Conservation (phyloP, 2,797 vertebrate species). For the Danio albolineatus region DNA sequence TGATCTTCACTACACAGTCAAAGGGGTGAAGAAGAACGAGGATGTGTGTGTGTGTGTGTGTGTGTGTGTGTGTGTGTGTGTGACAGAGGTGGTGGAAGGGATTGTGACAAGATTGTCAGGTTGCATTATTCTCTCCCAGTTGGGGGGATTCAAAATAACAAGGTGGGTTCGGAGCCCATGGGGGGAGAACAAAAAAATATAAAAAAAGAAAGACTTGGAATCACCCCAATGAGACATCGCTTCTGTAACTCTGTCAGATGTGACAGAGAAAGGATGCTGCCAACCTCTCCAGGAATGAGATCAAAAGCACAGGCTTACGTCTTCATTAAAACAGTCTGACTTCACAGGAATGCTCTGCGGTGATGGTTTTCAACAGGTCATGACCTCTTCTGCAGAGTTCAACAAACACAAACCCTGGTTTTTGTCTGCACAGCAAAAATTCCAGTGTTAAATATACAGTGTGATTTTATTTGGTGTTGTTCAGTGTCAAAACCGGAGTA, state of each 20-base stretch:
- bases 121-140: slow-evolving; percentile 51
- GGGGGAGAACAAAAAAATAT: slow-evolving; percentile 16
- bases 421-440: no score
- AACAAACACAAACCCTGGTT: not conserved
- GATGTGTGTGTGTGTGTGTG: slow-evolving; percentile 21
- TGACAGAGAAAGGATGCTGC: slow-evolving; percentile 17
- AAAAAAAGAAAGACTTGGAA: slow-evolving; percentile 8
- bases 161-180: slow-evolving; percentile 47
- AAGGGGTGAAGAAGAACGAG: slow-evolving; percentile 3
- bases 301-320: slow-evolving; percentile 14
- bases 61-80: slow-evolving; percentile 32
- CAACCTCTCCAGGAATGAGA: slow-evolving; percentile 21
- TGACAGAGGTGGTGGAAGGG: slow-evolving; percentile 44
- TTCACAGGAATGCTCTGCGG: not conserved
- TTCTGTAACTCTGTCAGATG: not conserved
- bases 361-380: slow-evolving; percentile 29
- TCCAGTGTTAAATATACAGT: no score
- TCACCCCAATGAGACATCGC: slow-evolving; percentile 15
- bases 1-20: slow-evolving; percentile 31
- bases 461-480: no score
- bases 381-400: slow-evolving; percentile 16
- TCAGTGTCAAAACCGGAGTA: no score
- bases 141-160: slow-evolving; percentile 59
- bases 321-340: slow-evolving; percentile 41
- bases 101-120: slow-evolving; percentile 48